Base-by-base conservation (phyloP, 2,113 vertebrate species). In the Clarias gariepinus region DNA sequence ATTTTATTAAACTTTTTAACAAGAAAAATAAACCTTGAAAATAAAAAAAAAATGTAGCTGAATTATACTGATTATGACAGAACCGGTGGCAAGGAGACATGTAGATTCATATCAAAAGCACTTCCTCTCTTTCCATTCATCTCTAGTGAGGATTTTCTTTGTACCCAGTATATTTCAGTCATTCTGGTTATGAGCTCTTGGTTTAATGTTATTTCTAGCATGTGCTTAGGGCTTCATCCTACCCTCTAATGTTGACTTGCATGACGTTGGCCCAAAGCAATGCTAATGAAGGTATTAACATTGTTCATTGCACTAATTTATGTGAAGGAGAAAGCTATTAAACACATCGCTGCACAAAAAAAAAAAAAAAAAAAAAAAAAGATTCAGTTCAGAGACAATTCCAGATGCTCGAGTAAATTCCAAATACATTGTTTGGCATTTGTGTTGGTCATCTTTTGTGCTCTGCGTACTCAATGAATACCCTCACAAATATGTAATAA, bases 211-310 rank as follows among this genome's bases (percentile, higher is more conserved):
- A 83, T 81, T 69, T 87, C 33, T 78, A 80, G 66, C 36, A 33
- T 81, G 23, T 60, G 80, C 33, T n/a, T 57, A 11, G 53, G 41
- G 79, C 19, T 69, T 74, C 47, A 69, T 57, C 18, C n/a, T n/a
- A 25, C 25, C 23, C 25, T 15, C 11, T 58, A 66, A 47, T 64
- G 74, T 71, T 81, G 28, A 53, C 88, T 73, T 63, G 86, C 76
- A 83, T 58, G 23, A 63, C 83, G 63, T 28, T 82, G 41, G 74
- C 64, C 30, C 33, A 36, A 69, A 84, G 82, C 76, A 13, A 81
- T 36, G 52, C 82, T 68, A 86, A 86, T 81, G 73, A 88, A 80
- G 76, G 80, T 83, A 78, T 81, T 81, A 88, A 30, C 82, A 77
- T 11, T 79, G 55, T 58, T 64, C 55, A 41, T 36, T 80, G 23